phyloP scores from a whole-genome alignment of 2,113 vertebrate species.

The Otocyon megalotis region DNA sequence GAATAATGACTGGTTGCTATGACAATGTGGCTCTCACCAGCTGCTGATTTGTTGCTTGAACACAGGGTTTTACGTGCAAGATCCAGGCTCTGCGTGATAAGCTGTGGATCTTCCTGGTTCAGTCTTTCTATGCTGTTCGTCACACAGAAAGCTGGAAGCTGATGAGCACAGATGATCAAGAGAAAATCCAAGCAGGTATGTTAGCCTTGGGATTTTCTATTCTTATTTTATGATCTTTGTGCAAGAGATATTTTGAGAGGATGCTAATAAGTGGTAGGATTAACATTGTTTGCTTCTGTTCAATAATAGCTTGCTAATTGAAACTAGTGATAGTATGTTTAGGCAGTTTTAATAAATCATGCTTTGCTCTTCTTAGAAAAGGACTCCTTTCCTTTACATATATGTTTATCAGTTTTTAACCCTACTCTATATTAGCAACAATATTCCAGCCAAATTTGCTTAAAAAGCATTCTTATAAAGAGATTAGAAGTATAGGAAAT shows the following conservation, averaged over 20 bases:
- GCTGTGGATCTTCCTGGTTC: slow-evolving; percentile 97
- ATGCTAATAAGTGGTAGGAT: slow-evolving; percentile 66
- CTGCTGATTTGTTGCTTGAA: slow-evolving; percentile 98
- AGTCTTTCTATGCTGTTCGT: slow-evolving; percentile 96
- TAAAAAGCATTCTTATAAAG: slow-evolving; percentile 78
- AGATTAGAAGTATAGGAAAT: slow-evolving; percentile 74
- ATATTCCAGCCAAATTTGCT: slow-evolving; percentile 79
- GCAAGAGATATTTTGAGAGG: slow-evolving; percentile 54
- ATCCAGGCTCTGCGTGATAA: slow-evolving; percentile 92
- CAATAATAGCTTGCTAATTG: slow-evolving; percentile 66
- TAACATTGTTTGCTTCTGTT: slow-evolving; percentile 65
- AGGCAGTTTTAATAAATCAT: slow-evolving; percentile 70
- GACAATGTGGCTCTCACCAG: slow-evolving; percentile 95
- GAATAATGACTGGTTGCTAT: slow-evolving; percentile 98
- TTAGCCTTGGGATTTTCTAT: slow-evolving; percentile 58
- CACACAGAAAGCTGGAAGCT: slow-evolving; percentile 96
- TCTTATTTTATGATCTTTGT: slow-evolving; percentile 64
- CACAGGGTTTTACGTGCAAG: slow-evolving; percentile 93
- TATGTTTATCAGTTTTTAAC: slow-evolving; percentile 73
- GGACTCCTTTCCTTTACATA: slow-evolving; percentile 54
- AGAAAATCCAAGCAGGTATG: slow-evolving; percentile 95
- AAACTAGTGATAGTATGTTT: slow-evolving; percentile 70
- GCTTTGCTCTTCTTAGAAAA: slow-evolving; percentile 64
- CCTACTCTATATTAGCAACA: slow-evolving; percentile 75
- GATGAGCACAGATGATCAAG: slow-evolving; percentile 91